Evolutionary conservation across 2,113 vertebrate species (phyloP).

Genomic region (Neomonachus schauinslandi): DNA sequence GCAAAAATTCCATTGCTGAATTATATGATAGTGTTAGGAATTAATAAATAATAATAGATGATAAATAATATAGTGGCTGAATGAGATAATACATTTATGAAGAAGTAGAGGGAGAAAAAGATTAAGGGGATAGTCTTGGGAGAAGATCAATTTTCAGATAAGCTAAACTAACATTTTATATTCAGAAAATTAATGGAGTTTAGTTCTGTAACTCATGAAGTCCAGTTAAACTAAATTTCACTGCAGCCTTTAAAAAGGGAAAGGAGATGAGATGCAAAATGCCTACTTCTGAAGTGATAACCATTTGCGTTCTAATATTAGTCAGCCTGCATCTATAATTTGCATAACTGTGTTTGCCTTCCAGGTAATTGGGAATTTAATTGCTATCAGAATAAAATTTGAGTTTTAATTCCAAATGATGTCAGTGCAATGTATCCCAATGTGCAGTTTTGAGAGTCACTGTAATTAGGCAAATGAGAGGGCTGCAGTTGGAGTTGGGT

Average conservation of each 20-base stretch:
- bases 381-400: constrained; percentile 66
- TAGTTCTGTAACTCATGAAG: constrained; percentile 71
- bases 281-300: constrained; percentile 67
- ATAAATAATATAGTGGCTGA: constrained; percentile 77
- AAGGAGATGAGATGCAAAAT: constrained; percentile 60
- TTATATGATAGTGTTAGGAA: constrained; percentile 75
- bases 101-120: constrained; percentile 64
- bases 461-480: constrained; percentile 55
- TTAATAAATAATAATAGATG: constrained; percentile 79
- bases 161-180: constrained; percentile 83
- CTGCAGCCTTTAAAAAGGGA: constrained; percentile 42
- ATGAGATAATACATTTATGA: constrained; percentile 67
- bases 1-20: constrained; percentile 69
- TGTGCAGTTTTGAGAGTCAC: constrained; percentile 50
- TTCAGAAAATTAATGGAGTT: constrained; percentile 81
- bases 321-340: constrained; percentile 69
- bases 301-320: constrained; percentile 70
- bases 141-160: constrained; percentile 78
- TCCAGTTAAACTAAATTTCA: constrained; percentile 75
- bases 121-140: constrained; percentile 70
- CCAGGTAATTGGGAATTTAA: constrained; percentile 73
- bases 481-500: constrained; percentile 2
- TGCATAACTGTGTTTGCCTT: constrained; percentile 74
- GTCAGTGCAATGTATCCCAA: constrained; percentile 33
- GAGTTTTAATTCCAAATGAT: constrained; percentile 67